phyloP scores from a whole-genome alignment of 2,797 vertebrate species.

The Sebastes reedi region DNA sequence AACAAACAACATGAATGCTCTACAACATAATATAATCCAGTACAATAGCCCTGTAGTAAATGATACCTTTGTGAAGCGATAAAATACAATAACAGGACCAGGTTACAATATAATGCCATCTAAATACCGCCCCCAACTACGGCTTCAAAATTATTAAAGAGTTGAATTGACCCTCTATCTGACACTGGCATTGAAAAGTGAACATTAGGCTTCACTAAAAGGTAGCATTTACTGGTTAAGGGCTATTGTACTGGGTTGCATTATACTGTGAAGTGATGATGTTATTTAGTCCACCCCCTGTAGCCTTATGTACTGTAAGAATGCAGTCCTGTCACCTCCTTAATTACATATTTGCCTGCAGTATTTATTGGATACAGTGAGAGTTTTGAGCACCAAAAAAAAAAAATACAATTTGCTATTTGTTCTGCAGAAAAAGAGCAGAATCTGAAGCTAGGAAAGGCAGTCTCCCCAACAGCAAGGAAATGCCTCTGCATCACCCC shows the following conservation, averaged over 20 bases:
- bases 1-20: not conserved
- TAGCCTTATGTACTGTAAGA: slow-evolving; percentile 16
- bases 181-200: slow-evolving; percentile 17
- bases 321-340: slow-evolving; percentile 26
- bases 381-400: not conserved
- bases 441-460: slow-evolving; percentile 97
- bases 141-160: slow-evolving; percentile 3
- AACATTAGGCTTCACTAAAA: slow-evolving; percentile 37
- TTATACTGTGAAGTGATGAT: slow-evolving; percentile 30
- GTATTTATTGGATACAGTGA: slow-evolving; percentile 25
- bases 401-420: slow-evolving; percentile 17
- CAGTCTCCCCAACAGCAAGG: slow-evolving; percentile 97
- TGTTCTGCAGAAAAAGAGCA: slow-evolving; percentile 90
- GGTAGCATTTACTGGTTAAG: slow-evolving; percentile 31
- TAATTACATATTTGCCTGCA: slow-evolving; percentile 48
- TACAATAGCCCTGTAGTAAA: not conserved
- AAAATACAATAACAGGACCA: not conserved
- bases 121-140: not conserved
- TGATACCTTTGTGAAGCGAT: not conserved
- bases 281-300: slow-evolving; percentile 37
- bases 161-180: not conserved
- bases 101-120: not conserved
- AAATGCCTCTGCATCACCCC: slow-evolving; percentile 94
- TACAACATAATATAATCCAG: not conserved
- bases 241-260: slow-evolving; percentile 39